Base-by-base conservation (phyloP, 2,797 vertebrate genomes). In the Aulostomus chinensis region DNA sequence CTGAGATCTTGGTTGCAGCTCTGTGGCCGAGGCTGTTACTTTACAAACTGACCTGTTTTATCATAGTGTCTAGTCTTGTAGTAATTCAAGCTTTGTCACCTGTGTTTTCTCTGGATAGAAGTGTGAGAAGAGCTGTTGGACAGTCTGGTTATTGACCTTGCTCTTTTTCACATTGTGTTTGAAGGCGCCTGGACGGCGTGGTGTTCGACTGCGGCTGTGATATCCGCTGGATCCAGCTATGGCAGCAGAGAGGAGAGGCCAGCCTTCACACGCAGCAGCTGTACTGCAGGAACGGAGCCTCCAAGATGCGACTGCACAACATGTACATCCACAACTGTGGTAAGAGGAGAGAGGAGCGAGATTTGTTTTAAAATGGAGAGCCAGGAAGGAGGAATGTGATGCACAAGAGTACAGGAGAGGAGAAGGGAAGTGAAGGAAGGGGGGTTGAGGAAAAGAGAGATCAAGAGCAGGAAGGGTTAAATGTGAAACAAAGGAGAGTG, bases 211-310 rank as follows among this genome's bases (percentile, higher is more conserved):
- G 97, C 34, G 95, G 95, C 81, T 99, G 97, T 0, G 94, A 94
- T 55, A 96, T 99, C 68, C 97, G 96, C 68, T 99, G 97, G 97
- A 94, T 99, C 86, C 97, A 99, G 91, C 91, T 99, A 72, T 98
- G 96, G 94, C 95, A 96, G 88, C 92, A 95, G 84, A 93, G 93
- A 82, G 93, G 93, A 0, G 95, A 96, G 68, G 96, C 96, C 0
- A 89, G 83, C 33, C 90, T 99, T 24, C 86, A 94, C 71, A 91
- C 86, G 3, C 97, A 99, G 85, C 86, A 91, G 43, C 92, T 98
- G 22, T 93, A 88, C 89, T 99, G 97, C 83, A 91, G 92, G 80
- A 92, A 85, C 1, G 85, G 91, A 7, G 93, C 93, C 0, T 89
- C 93, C 40, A 91, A 90, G 72, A 94, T 97, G 37, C 86, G 88